Conservation (phyloP, 2,797 vertebrate genomes). For the Spea hammondii region DNA sequence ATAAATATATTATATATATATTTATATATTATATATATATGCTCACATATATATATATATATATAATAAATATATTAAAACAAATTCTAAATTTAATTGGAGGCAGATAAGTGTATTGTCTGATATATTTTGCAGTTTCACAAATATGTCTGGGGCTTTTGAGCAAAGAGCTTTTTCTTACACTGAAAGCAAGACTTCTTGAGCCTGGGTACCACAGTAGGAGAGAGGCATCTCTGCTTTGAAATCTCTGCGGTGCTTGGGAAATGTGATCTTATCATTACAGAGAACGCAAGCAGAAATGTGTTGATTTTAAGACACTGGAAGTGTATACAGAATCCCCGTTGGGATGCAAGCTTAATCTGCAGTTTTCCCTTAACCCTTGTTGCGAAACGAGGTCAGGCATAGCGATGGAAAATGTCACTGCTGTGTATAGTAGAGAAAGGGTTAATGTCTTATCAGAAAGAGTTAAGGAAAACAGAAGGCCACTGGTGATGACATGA, state of each 20-base stretch:
- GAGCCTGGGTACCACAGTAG: background rate
- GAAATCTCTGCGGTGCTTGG: constrained; percentile 26
- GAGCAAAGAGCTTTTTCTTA: background rate
- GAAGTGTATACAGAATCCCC: constrained; percentile 37
- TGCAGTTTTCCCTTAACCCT: constrained; percentile 37
- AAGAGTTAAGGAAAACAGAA: constrained; percentile 32
- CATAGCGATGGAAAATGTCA: background rate
- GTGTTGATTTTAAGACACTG: constrained; percentile 40
- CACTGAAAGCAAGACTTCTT: background rate
- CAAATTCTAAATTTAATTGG: too few relatives aligned
- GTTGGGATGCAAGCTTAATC: constrained; percentile 25
- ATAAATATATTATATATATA: too few relatives aligned
- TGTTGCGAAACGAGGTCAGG: constrained; percentile 5
- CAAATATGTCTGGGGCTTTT: background rate
- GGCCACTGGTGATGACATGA: constrained; percentile 35
- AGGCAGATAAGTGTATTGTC: too few relatives aligned
- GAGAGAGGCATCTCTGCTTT: constrained; percentile 13
- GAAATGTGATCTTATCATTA: constrained; percentile 45
- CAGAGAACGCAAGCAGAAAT: constrained; percentile 35
- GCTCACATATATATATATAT: too few relatives aligned
- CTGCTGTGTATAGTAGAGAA: background rate
- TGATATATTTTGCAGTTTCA: too few relatives aligned
- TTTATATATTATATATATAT: too few relatives aligned
- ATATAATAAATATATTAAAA: too few relatives aligned
- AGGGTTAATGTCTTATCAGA: constrained; percentile 24